A percentile compares a stretch with the other conserved stretches of the same genome.
Evolutionary conservation across 1,140 invertebrate species (phyloP).

Genomic region (Stegodyphus dumicola): DNA sequence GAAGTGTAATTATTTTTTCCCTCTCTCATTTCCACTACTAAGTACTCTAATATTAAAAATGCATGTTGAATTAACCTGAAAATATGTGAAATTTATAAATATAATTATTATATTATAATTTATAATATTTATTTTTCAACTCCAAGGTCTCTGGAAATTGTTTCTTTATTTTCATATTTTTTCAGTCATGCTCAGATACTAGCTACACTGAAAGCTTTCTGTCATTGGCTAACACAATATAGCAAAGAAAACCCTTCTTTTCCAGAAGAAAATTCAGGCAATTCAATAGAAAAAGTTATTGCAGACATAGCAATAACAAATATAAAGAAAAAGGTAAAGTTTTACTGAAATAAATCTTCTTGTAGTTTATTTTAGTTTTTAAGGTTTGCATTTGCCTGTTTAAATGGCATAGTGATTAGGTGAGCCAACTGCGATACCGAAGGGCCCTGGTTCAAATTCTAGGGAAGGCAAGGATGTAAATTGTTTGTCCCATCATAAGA

Average conservation of each 20-base stretch:
- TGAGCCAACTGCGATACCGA: too few species aligned
- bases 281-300: constrained; percentile 67
- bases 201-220: constrained; percentile 77
- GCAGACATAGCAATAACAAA: constrained; percentile 66
- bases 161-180: constrained; percentile 55
- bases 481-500: too few species aligned
- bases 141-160: too few species aligned
- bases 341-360: not conserved
- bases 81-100: too few species aligned
- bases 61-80: too few species aligned
- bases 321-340: constrained; percentile 67
- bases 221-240: constrained; percentile 73
- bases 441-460: too few species aligned
- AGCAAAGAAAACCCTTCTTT: constrained; percentile 64
- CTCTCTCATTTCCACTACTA: not conserved
- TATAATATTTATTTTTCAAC: too few species aligned
- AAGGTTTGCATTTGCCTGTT: too few species aligned
- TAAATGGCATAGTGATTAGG: too few species aligned
- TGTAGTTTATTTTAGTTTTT: not conserved
- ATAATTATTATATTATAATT: too few species aligned
- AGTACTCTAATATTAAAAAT: too few species aligned
- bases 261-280: constrained; percentile 65
- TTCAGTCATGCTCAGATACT: constrained; percentile 77
- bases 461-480: too few species aligned
- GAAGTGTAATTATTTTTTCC: constrained; percentile 69